phyloP scores from a whole-genome alignment of 2,888 invertebrate species.

The Nomada flava region DNA sequence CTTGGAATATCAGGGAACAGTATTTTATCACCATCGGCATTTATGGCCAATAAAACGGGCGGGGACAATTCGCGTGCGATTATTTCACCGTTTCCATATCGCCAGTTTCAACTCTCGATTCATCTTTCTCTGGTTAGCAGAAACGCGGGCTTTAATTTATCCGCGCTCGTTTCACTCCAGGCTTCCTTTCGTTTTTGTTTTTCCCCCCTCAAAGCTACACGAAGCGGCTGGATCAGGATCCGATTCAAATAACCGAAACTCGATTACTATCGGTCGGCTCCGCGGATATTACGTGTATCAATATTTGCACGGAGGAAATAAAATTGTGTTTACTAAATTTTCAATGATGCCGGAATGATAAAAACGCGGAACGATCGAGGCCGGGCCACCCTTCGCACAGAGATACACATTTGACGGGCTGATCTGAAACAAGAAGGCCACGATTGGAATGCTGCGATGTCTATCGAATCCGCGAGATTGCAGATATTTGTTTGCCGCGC shows the following conservation, averaged over 20 bases:
- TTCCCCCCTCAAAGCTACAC: slow-evolving; percentile 5
- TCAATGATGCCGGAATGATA: slow-evolving; percentile 37
- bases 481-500: slow-evolving; percentile 36
- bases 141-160: slow-evolving; percentile 12
- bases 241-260: slow-evolving; percentile 60
- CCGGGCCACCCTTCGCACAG: not conserved
- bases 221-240: slow-evolving; percentile 14
- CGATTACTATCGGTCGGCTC: slow-evolving; percentile 40
- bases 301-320: slow-evolving; percentile 58
- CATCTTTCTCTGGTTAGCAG: slow-evolving; percentile 12
- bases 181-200: not conserved
- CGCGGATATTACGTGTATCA: slow-evolving; percentile 35
- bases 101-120: slow-evolving; percentile 25
- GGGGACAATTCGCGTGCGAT: slow-evolving; percentile 44
- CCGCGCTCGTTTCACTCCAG: not conserved
- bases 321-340: slow-evolving; percentile 58
- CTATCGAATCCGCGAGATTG: slow-evolving; percentile 34
- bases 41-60: slow-evolving; percentile 66
- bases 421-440: slow-evolving; percentile 30
- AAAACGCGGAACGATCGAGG: slow-evolving; percentile 18
- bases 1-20: slow-evolving; percentile 2
- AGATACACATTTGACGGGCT: slow-evolving; percentile 30
- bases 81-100: slow-evolving; percentile 59
- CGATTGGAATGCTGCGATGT: slow-evolving; percentile 32
- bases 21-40: slow-evolving; percentile 55